A percentile compares a stretch with the other conserved stretches of the same genome.
These are phyloP conservation scores for Oxygymnocypris stewartii DNA, from an alignment of 2,113 vertebrate species.

Conservation along the genomic window DNA sequence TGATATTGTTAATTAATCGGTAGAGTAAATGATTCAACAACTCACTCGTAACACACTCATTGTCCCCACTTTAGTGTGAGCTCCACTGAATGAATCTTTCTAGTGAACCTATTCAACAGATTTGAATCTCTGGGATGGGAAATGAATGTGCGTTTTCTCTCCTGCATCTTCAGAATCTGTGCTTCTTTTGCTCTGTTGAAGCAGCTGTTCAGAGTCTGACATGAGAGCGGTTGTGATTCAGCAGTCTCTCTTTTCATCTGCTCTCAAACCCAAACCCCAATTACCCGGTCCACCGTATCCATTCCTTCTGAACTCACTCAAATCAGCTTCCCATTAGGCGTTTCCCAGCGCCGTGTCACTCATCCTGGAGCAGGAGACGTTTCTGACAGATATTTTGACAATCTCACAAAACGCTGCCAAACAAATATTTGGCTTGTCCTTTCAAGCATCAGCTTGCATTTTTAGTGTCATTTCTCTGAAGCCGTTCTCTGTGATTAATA, in stretches of 20 bases:
- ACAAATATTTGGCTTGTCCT: constrained; percentile 46
- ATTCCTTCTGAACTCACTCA: constrained; percentile 34
- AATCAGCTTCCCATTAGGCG: constrained; percentile 60
- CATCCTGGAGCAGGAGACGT: constrained; percentile 60
- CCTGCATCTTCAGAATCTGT: neutral
- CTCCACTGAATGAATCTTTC: neutral
- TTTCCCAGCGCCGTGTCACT: constrained; percentile 56
- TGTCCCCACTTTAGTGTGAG: neutral
- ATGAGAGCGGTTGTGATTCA: constrained; percentile 21
- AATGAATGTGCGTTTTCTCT: neutral
- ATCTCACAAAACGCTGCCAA: constrained; percentile 51
- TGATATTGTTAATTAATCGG: neutral
- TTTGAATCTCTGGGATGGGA: neutral
- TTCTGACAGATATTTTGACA: constrained; percentile 68
- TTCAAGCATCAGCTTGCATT: constrained; percentile 35
- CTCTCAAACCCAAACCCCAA: constrained; percentile 34
- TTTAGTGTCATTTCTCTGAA: constrained; percentile 51
- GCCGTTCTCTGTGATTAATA: constrained; percentile 62
- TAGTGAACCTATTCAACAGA: neutral
- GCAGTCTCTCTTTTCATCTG: constrained; percentile 13
- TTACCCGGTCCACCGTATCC: constrained; percentile 4
- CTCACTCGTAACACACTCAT: neutral
- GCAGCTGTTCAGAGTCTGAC: constrained; percentile 24
- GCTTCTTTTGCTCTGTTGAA: constrained; percentile 11
- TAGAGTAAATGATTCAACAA: neutral